Base-by-base conservation (phyloP, 2,797 vertebrate species). In the Austrolebias charrua region DNA sequence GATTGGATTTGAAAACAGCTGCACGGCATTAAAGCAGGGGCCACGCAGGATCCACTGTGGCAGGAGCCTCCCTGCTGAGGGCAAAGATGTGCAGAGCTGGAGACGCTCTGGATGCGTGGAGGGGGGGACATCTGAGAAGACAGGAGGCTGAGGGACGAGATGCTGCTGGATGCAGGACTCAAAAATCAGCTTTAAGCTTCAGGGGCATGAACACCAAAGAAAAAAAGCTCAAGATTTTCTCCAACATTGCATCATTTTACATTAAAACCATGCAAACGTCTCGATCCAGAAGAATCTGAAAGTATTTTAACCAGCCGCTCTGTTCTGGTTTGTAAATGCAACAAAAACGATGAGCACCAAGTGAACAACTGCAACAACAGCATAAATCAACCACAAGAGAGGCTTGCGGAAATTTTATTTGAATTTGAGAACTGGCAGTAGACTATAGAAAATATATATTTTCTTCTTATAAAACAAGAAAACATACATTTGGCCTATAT, bases 341-440 rank as follows among this genome's bases (percentile, higher is more conserved):
- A 24, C 1, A 24, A 24, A 24, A 24, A 24, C 24, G 3, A 24
- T 24, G 24, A 24, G 24, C 24, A 24, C 24, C 3, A 24, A 24
- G 24, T 24, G 8, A 18, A 46, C 18, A 18, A 18, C 5, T 33
- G 31, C 56, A 66, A 61, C 61, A 12, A 74, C 63, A 68, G 29
- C 65, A 70, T 73, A 65, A 85, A 58, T 83, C 79, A 54, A 81
- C 66, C 89, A 87, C 78, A 86, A 84, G 78, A 79, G 79, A 83
- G 71, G 81, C 92, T 94, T 92, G 94, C 90, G 90, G 93, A 76
- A 80, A 87, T 92, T 95, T 94, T 96, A 95, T 96, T 96, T 93
- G 85, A 93, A 90, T 94, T 92, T 90, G 93, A 94, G 94, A 95
- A 95, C 92, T 92, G 92, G 93, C 90, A 94, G 92, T 84, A 65